Percentiles rank a stretch among this genome's conserved stretches.
Conservation (phyloP, 2,113 vertebrate genomes). For the Microtus pennsylvanicus region DNA sequence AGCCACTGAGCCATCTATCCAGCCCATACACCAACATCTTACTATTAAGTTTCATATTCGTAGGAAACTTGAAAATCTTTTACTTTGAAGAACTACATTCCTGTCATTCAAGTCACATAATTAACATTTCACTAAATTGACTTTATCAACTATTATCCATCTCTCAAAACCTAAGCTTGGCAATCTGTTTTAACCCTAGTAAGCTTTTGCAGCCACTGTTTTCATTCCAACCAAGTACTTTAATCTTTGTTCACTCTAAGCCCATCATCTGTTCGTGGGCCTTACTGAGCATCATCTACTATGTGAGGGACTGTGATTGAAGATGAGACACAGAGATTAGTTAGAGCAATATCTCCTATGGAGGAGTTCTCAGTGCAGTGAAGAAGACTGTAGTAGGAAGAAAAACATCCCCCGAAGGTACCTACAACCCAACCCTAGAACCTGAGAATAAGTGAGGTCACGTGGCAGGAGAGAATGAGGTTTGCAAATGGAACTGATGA, state of each 20-base stretch:
- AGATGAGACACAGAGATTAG: neutral
- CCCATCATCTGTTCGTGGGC: neutral
- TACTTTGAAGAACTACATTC: neutral
- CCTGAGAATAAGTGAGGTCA: too few relatives aligned
- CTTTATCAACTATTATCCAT: neutral
- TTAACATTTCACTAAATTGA: neutral
- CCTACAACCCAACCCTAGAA: neutral
- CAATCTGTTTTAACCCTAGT: neutral
- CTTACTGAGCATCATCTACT: neutral
- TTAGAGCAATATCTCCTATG: neutral
- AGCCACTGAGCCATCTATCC: neutral
- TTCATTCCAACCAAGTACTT: neutral
- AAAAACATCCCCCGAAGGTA: neutral
- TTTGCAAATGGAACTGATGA: neutral
- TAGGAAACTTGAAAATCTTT: conserved; percentile 6
- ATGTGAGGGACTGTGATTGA: neutral
- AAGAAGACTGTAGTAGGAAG: neutral
- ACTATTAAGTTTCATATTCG: conserved; percentile 27
- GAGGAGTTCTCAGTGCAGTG: neutral
- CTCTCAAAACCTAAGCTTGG: neutral
- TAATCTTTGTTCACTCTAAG: neutral
- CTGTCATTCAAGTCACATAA: neutral
- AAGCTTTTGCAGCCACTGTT: neutral
- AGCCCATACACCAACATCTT: neutral
- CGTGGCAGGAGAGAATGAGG: neutral